Conservation (phyloP, 2,113 vertebrate genomes). For the Cyanocitta stelleri region DNA sequence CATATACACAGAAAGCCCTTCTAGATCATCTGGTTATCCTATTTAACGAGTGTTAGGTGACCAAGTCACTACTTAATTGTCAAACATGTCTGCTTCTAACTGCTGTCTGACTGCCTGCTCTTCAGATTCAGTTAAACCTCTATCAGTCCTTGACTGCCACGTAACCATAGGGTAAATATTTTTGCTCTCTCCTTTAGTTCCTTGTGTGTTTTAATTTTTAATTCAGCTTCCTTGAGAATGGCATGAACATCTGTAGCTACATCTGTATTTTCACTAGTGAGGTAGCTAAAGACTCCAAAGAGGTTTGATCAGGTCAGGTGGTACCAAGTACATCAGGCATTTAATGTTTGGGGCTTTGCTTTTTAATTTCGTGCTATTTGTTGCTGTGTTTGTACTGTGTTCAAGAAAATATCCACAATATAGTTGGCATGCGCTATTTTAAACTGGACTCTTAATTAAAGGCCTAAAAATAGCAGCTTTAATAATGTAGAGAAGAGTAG, state of each 20-base stretch:
- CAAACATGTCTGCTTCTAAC: background rate
- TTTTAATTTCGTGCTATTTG: background rate
- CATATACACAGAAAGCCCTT: background rate
- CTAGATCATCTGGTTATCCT: background rate
- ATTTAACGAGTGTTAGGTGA: background rate
- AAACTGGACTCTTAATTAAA: background rate
- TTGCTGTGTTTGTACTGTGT: background rate
- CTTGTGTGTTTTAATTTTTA: background rate
- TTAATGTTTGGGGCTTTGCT: background rate
- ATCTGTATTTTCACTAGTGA: background rate
- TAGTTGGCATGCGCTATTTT: background rate
- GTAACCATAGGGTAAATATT: background rate
- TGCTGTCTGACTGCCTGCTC: background rate
- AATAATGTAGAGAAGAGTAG: background rate
- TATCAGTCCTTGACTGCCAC: background rate
- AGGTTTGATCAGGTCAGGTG: background rate
- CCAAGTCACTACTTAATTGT: background rate
- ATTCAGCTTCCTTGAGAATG: background rate
- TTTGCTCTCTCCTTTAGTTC: background rate
- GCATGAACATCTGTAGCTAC: background rate
- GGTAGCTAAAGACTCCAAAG: background rate
- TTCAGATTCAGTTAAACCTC: background rate
- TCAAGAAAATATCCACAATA: background rate
- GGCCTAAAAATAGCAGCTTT: background rate
- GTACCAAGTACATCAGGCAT: background rate